Evolutionary conservation across 1,140 invertebrate species (phyloP).

Genomic region (Caenorhabditis briggsae): DNA sequence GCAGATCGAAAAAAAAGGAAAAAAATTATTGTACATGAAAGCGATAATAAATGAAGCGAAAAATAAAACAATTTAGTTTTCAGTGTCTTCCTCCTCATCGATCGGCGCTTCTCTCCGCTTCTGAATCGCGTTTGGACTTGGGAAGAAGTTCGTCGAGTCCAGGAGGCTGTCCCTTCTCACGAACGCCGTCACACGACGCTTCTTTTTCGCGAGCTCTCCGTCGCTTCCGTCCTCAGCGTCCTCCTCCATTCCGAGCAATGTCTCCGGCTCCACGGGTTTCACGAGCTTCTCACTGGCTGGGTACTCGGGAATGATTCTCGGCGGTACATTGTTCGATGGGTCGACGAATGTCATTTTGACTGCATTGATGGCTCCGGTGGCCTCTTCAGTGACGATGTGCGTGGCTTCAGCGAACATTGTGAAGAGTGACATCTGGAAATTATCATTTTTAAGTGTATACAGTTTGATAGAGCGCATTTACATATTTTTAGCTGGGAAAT

Average conservation of each 20-base stretch:
- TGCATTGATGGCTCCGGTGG: no score
- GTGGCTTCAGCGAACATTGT: no score
- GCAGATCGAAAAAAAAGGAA: no score
- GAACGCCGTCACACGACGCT: not conserved
- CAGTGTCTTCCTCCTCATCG: not conserved
- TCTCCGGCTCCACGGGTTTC: not conserved
- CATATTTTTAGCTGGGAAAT: no score
- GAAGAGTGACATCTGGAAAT: no score
- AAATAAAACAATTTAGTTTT: no score
- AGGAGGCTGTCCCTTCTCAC: not conserved
- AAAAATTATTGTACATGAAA: no score
- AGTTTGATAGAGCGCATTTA: no score
- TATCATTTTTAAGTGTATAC: no score
- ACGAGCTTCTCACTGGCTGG: not conserved
- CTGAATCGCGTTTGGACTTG: not conserved
- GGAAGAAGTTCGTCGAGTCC: not conserved
- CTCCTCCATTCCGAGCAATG: not conserved
- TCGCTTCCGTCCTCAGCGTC: not conserved
- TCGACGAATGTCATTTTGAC: not conserved
- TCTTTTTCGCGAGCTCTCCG: slow-evolving; percentile 5
- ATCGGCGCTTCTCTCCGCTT: slow-evolving; percentile 6
- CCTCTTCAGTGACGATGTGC: no score
- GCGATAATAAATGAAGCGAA: no score
- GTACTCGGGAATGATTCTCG: not conserved
- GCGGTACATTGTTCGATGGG: not conserved